A percentile compares a stretch with the other conserved stretches of the same genome.
phyloP scores from a whole-genome alignment of 2,888 invertebrate species.

The Catocala fraxini region DNA sequence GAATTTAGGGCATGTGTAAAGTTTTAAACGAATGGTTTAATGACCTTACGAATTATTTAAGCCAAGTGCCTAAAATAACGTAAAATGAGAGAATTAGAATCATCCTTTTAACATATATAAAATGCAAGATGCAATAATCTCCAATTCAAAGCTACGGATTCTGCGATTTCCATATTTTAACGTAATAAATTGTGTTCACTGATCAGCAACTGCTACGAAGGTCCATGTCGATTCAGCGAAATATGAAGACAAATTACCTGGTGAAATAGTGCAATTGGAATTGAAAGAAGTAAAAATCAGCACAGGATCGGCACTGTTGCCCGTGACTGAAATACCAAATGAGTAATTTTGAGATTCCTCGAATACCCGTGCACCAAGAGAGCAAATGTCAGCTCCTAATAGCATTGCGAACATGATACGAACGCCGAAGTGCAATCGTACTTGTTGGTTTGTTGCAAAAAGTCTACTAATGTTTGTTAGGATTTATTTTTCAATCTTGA shows the following conservation, averaged over 20 bases:
- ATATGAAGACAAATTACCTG: constrained; percentile 80
- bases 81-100: not conserved
- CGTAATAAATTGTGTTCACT: constrained; percentile 24
- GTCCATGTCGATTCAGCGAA: constrained; percentile 51
- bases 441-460: constrained; percentile 69
- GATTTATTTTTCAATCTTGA: constrained; percentile 46
- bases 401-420: constrained; percentile 79
- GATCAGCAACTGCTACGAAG: constrained; percentile 26
- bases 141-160: constrained; percentile 11
- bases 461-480: constrained; percentile 51
- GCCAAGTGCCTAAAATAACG: not conserved
- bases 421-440: constrained; percentile 72
- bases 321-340: constrained; percentile 85
- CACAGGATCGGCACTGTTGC: constrained; percentile 71
- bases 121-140: not conserved
- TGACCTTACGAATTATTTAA: not conserved
- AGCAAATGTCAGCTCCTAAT: constrained; percentile 84
- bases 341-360: constrained; percentile 85
- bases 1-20: constrained; percentile 18
- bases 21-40: constrained; percentile 10
- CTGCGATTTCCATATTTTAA: constrained; percentile 22
- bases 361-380: constrained; percentile 74
- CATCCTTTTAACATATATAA: not conserved
- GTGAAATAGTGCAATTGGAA: constrained; percentile 83
- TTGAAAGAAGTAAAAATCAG: constrained; percentile 87